Base-by-base conservation (phyloP, 2,888 invertebrate species). In the Trachelus tabidus region DNA sequence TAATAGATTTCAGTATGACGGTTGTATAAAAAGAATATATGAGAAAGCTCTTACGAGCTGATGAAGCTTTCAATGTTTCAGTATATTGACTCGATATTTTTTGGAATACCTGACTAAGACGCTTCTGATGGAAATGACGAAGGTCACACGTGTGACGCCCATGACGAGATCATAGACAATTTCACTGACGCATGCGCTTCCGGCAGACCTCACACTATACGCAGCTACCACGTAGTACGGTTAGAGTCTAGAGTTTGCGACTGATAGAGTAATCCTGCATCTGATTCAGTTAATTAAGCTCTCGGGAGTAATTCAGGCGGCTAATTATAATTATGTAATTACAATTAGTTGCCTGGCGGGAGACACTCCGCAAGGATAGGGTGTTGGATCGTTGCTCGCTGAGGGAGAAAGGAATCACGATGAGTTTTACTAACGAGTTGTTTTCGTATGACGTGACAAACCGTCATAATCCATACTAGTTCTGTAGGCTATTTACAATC, bases 301-400 rank as follows among this genome's bases (percentile, higher is more conserved):
- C 33, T 33, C 71, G 71, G 73, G 74, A 68, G 76, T 77, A 84
- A 82, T 79, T 83, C 78, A 40, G 76, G 30, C 30, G 76, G 79
- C 77, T 77, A 81, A 84, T 83, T 80, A 84, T 81, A 83, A 82
- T 83, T 77, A 79, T 76, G 79, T 80, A 82, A 82, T 84, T 84
- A 83, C 80, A 79, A 84, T 84, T 82, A 84, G 82, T 75, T 73
- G 40, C 37, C 71, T 31, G n/a, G 69, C 68, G 33, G 76, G 76
- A 79, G 82, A 77, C 77, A 78, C 76, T 74, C 77, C 73, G 77
- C 79, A 76, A 79, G 81, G 81, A 83, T 78, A 79, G 79, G 77
- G 77, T 68, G 82, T 12, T 56, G 23, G 73, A 34, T 34, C 23
- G 34, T n/a, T 23, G 81, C 74, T 75, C 69, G 76, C 40, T 68